These are phyloP conservation scores for Cataglyphis cursor DNA, from an alignment of 2,888 invertebrate genomes.

Conservation along the genomic window DNA sequence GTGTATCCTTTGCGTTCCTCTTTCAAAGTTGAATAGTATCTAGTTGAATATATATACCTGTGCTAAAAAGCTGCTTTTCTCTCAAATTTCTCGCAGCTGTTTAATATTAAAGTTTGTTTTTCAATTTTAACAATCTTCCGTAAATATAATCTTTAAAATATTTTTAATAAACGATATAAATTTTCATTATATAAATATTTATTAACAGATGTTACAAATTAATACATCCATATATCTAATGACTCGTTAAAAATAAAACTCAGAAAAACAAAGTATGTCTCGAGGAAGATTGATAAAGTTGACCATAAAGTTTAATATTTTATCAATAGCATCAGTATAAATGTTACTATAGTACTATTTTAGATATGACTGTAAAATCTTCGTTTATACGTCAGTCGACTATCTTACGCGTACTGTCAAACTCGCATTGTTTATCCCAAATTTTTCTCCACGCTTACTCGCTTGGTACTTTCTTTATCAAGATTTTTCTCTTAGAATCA, in stretches of 20 bases:
- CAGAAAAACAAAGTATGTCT: background rate
- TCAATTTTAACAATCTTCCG: slow-evolving; percentile 32
- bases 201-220: background rate
- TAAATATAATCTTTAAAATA: background rate
- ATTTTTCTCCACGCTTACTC: slow-evolving; percentile 6
- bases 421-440: slow-evolving; percentile 16
- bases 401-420: slow-evolving; percentile 37
- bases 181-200: background rate
- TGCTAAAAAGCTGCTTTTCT: slow-evolving; percentile 19
- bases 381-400: background rate
- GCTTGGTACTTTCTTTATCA: background rate
- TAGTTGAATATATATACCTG: background rate
- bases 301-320: background rate
- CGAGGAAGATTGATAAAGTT: slow-evolving; percentile 30
- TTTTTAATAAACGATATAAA: background rate
- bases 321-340: background rate
- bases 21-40: slow-evolving; percentile 43
- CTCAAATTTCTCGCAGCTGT: slow-evolving; percentile 3
- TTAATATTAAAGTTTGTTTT: background rate
- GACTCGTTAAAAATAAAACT: background rate
- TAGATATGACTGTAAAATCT: slow-evolving; percentile 29
- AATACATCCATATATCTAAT: background rate
- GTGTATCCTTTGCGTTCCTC: slow-evolving; percentile 47
- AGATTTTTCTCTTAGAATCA: background rate
- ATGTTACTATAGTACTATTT: slow-evolving; percentile 12